Evolutionary conservation across 2,797 vertebrate species (phyloP), one percentile per base, ranked within the genome.

Genomic region (Tympanoctomys barrerae): DNA sequence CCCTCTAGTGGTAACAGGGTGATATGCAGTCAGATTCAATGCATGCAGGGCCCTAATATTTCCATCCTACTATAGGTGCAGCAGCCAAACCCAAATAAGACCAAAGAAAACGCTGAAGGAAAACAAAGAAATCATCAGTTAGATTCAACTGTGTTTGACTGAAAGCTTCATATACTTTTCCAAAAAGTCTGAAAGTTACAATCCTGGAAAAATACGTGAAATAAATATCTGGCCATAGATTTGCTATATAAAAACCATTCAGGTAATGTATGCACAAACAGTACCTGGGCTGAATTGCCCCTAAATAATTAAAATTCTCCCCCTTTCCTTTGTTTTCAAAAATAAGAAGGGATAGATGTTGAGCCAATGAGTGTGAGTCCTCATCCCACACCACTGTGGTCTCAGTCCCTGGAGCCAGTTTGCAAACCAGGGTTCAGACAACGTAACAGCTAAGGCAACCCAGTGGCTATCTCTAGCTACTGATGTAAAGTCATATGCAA

Each of bases 71-170:
- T 7, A 31, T 0, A 86, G 26, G 31, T 64, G 62, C 78, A 54
- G 8, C 7, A 79, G 14, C 39, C 91, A 75, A 66, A 31, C 13
- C 52, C 9, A 79, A 0, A 1, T 46, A 54, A 18, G 22, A 42
- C 57, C 13, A 46, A 90, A 82, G 42, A 93, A 79, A 93, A 87
- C 39, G 64, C 7, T 92, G 22, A 87, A 70, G 57, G 83, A 9
- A 91, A 95, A 39, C 16, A 57, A 79, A 80, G 71, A 79, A 87
- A 80, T 36, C 28, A 57, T 36, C 2, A n/a, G 14, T 78, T 16
- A 8, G 14, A 42, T 16, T 82, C 73, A 81, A 39, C 18, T 71
- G 33, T 92, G 39, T 85, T 68, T 86, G 86, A 78, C 2, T 81
- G 64, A 85, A 21, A 4, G 39, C 24, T 11, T 75, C 22, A 42